phyloP scores from a whole-genome alignment of 2,888 invertebrate genomes.

The Tetragonula carbonaria region DNA sequence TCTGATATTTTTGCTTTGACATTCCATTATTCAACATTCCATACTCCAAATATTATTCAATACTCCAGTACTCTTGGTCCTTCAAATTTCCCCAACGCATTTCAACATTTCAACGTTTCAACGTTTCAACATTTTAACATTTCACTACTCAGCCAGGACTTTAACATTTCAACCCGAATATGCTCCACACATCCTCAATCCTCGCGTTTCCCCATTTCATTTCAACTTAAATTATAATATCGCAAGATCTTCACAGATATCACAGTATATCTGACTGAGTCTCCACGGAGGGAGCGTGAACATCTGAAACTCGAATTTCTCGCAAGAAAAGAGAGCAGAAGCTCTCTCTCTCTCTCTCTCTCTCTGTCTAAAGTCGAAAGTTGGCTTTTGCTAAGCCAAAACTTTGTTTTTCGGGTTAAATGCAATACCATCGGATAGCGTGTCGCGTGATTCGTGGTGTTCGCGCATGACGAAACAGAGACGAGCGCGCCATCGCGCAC shows the following conservation, averaged over 20 bases:
- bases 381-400: constrained; percentile 62
- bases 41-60: background rate
- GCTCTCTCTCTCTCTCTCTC: background rate
- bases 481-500: constrained; percentile 20
- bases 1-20: no score
- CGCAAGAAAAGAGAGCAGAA: background rate
- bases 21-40: background rate
- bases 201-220: background rate
- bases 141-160: background rate
- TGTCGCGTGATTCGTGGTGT: constrained; percentile 12
- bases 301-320: no score
- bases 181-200: no score
- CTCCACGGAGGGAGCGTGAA: background rate
- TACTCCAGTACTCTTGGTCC: background rate
- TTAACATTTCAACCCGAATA: no score
- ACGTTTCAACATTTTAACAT: background rate
- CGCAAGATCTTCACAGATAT: background rate
- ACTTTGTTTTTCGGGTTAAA: constrained; percentile 58
- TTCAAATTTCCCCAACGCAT: background rate
- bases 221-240: background rate
- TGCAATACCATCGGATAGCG: constrained; percentile 3
- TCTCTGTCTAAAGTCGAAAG: constrained; percentile 19
- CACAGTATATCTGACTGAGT: background rate
- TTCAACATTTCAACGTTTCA: background rate
- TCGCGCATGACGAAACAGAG: constrained; percentile 20